Conservation (phyloP, 2,113 vertebrate species). For the Diadophis punctatus region DNA sequence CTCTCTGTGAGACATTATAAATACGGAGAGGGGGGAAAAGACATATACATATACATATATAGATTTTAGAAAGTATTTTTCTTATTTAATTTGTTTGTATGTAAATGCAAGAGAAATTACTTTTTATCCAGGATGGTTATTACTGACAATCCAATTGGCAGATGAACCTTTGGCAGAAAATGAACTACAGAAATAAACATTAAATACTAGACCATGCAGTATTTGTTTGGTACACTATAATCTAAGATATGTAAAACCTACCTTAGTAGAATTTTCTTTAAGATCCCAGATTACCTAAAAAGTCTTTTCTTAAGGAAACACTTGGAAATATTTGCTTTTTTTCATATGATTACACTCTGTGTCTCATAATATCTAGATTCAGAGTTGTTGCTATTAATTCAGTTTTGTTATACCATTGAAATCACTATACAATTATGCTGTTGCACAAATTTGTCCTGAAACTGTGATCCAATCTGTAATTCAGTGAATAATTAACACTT, state of each 20-base stretch:
- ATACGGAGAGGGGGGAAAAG: too few species aligned
- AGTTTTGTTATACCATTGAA: not conserved
- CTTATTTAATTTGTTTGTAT: not conserved
- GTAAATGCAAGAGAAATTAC: not conserved
- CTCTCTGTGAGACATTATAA: not conserved
- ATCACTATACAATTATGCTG: not conserved
- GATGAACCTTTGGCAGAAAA: not conserved
- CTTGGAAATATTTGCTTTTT: not conserved
- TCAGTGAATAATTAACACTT: not conserved
- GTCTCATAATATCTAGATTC: not conserved
- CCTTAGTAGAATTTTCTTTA: not conserved
- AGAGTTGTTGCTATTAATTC: not conserved
- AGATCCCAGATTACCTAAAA: not conserved
- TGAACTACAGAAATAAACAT: not conserved
- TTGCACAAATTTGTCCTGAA: not conserved
- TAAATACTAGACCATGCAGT: not conserved
- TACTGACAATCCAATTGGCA: not conserved
- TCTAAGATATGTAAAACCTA: not conserved
- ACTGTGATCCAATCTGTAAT: not conserved
- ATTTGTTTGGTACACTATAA: not conserved
- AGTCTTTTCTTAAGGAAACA: not conserved
- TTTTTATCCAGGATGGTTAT: not conserved
- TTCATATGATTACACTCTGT: not conserved
- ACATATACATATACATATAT: not conserved
- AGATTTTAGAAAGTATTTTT: not conserved